Base-by-base conservation (phyloP, 1,140 invertebrate genomes). In the Scaptodrosophila lebanonensis region DNA sequence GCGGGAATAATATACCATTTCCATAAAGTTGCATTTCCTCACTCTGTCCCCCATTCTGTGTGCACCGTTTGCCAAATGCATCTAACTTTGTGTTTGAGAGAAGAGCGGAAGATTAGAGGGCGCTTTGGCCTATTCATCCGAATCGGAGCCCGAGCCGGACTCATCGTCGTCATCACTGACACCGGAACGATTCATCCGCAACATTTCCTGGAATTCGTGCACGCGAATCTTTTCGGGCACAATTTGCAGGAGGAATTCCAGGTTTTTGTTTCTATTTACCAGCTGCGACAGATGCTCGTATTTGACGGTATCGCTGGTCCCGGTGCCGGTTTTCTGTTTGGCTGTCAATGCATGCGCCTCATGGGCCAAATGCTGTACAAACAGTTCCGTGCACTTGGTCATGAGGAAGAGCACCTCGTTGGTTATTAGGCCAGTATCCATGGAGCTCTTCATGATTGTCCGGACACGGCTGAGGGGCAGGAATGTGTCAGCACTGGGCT, bases 161-260 rank as follows among this genome's bases (percentile, higher is more conserved):
- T 69, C 64, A 8, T 53, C 51, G 6, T 82, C 73, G 0, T 79
- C 76, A 4, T 71, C 70, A 18, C 50, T 63, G n/a, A 20, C 56
- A 11, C 33, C 66, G 27, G 64, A 53, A 1, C 75, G 75, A 12
- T 84, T 84, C 3, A 75, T 8, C 0, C 68, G 57, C 0, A 86
- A n/a, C 66, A 86, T 70, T 35, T 85, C 75, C 17, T 83, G 65
- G 20, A 86, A 86, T 40, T 86, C 77, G 17, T 77, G 65, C 5
- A 86, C 84, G 2, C 70, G 75, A 30, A 86, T 86, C 44, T 86
- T 86, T 13, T 84, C 63, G 8, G 84, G 84, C n/a, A 86, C 65
- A 17, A 86, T 86, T 65, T 86, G 84, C 0, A 86, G 44, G 11
- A 86, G 45, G 8, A 86, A 86, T 32, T 84, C 84, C 0, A 86